A percentile compares a stretch with the other conserved stretches of the same genome.
Conservation (phyloP, 2,888 invertebrate species). For the Terebella lapidaria region DNA sequence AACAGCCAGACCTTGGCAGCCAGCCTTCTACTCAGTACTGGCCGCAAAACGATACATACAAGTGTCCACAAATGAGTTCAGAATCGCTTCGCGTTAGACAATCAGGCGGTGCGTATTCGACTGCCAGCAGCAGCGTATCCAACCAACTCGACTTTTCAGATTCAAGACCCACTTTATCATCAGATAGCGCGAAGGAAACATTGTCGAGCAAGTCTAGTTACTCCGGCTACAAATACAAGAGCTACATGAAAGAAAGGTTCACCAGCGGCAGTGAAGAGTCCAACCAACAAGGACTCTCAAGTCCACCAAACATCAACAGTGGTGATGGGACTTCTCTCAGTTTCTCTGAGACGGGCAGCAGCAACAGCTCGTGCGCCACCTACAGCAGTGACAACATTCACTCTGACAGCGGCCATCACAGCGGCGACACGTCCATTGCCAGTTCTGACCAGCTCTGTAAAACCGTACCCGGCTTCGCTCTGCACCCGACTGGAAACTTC, state of each 20-base stretch:
- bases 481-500: constrained; percentile 81
- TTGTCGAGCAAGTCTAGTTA: no score
- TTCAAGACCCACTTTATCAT: no score
- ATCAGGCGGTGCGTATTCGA: no score
- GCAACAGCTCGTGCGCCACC: no score
- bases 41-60: no score
- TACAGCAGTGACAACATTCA: not conserved
- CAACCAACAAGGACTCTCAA: not conserved
- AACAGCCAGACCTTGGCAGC: no score
- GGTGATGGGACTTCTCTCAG: not conserved
- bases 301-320: not conserved
- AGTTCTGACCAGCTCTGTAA: not conserved
- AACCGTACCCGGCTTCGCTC: constrained; percentile 80
- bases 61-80: no score
- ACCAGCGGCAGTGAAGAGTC: constrained; percentile 23
- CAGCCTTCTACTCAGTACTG: no score
- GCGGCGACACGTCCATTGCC: not conserved
- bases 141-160: no score
- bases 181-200: no score
- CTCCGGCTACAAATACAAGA: constrained; percentile 95
- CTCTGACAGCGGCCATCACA: not conserved
- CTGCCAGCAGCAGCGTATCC: no score
- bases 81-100: no score
- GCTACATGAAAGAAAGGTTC: constrained; percentile 85
- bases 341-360: constrained; percentile 26